phyloP scores from a whole-genome alignment of 2,797 vertebrate species.

The Periophthalmus magnuspinnatus region DNA sequence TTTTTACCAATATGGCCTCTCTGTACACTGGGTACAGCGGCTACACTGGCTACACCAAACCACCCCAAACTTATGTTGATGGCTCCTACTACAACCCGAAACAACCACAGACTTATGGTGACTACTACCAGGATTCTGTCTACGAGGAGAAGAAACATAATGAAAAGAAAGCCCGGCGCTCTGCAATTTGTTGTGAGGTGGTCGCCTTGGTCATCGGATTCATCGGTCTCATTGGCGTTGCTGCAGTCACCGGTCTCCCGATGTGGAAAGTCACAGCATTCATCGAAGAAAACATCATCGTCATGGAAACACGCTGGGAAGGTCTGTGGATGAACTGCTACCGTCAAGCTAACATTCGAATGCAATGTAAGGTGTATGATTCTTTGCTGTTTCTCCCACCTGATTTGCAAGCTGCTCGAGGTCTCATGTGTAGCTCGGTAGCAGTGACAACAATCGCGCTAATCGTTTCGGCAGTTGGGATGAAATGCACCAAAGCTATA shows the following conservation, averaged over 20 bases:
- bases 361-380: slow-evolving; percentile 91
- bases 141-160: slow-evolving; percentile 63
- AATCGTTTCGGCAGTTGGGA: slow-evolving; percentile 78
- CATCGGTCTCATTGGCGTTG: slow-evolving; percentile 82
- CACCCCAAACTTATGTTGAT: slow-evolving; percentile 48
- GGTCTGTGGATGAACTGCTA: slow-evolving; percentile 92
- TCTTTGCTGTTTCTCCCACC: slow-evolving; percentile 83
- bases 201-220: slow-evolving; percentile 82
- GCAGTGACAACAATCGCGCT: slow-evolving; percentile 78
- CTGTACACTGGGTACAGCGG: slow-evolving; percentile 51
- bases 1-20: slow-evolving; percentile 53
- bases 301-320: slow-evolving; percentile 88
- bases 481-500: slow-evolving; percentile 82
- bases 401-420: slow-evolving; percentile 86
- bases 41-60: slow-evolving; percentile 72
- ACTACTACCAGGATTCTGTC: slow-evolving; percentile 61
- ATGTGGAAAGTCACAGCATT: slow-evolving; percentile 94
- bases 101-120: slow-evolving; percentile 28
- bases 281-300: slow-evolving; percentile 85
- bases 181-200: slow-evolving; percentile 74
- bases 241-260: slow-evolving; percentile 85
- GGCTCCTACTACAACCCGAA: slow-evolving; percentile 63
- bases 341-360: slow-evolving; percentile 85
- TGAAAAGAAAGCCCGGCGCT: slow-evolving; percentile 55
- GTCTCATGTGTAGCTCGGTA: slow-evolving; percentile 84